These are phyloP conservation scores for Corythornis cristatus DNA, from an alignment of 2,113 vertebrate species.

Conservation along the genomic window DNA sequence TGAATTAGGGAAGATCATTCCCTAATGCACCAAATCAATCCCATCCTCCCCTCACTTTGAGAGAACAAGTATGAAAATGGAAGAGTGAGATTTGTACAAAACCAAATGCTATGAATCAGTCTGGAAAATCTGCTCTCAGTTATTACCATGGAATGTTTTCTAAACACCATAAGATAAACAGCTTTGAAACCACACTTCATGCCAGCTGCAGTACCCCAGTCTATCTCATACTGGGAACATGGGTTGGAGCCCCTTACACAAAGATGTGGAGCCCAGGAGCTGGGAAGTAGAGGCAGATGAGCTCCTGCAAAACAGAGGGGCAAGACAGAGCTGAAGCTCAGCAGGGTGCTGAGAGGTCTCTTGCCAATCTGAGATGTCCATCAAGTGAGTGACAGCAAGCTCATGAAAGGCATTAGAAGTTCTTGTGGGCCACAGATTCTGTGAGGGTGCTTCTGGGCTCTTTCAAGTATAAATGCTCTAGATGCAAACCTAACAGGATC, in stretches of 20 bases:
- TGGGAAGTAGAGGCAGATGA: neutral
- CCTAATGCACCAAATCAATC: neutral
- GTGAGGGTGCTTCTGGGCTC: neutral
- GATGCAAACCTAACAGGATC: neutral
- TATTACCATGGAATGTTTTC: neutral
- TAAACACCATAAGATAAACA: neutral
- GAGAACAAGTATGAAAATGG: neutral
- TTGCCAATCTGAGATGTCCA: neutral
- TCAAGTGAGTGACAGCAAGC: neutral
- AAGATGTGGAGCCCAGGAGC: neutral
- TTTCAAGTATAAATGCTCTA: neutral
- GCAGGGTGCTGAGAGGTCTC: neutral
- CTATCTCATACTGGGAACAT: neutral
- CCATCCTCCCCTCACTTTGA: neutral
- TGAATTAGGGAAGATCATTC: neutral
- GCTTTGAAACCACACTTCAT: neutral
- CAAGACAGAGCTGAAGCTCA: neutral
- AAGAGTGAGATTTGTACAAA: neutral
- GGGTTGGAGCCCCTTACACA: neutral
- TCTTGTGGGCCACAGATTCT: neutral
- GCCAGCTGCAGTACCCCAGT: neutral
- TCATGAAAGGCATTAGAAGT: neutral
- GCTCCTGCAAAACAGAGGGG: neutral
- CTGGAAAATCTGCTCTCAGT: neutral
- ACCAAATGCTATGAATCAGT: neutral